Base-by-base conservation (phyloP, 2,888 invertebrate genomes). In the Ophraella communa region DNA sequence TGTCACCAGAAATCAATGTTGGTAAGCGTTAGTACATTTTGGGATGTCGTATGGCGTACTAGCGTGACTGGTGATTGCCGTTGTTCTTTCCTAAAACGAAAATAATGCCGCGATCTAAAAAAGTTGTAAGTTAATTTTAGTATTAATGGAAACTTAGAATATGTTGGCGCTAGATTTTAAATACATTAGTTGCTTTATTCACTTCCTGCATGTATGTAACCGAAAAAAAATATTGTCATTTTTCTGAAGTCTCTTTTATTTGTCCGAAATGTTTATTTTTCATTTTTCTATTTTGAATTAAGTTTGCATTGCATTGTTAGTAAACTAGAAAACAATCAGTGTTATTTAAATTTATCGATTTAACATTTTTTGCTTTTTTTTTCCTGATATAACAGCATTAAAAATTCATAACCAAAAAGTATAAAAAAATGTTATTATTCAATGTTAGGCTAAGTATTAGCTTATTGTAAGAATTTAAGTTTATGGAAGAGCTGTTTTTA, bases 321-420 rank as follows among this genome's bases (percentile, higher is more conserved):
- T 18, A 14, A 35, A 4, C 54, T 42, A 61, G 45, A 65, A 57
- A 53, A 42, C 49, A 44, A 42, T 35, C 65, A 57, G 42, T 24
- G 18, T 30, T 53, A 10, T 52, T 45, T 35, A 18, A 23, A 54
- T 53, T 54, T 69, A 68, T 68, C 14, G 68, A 68, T 70, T 66
- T 59, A 58, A 53, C 17, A 17, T 53, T 49, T 66, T 70, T 72
- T 76, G 73, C 69, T 65, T 63, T 71, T 73, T 71, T 73, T 74
- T 70, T 58, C 35, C 49, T 59, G 56, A 52, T 59, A 68, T 73
- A 71, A 70, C 72, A 68, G 74, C 70, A 77, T 82, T 81, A 82
- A 82, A 81, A 81, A 82, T 81, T 82, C 81, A 83, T 83, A 83
- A 83, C 83, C 81, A 80, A 80, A 81, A 81, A 81, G 78, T 76